Percentiles rank a stretch among this genome's conserved stretches.
Conservation (phyloP, 2,797 vertebrate genomes). For the Hozukius guyotensis region DNA sequence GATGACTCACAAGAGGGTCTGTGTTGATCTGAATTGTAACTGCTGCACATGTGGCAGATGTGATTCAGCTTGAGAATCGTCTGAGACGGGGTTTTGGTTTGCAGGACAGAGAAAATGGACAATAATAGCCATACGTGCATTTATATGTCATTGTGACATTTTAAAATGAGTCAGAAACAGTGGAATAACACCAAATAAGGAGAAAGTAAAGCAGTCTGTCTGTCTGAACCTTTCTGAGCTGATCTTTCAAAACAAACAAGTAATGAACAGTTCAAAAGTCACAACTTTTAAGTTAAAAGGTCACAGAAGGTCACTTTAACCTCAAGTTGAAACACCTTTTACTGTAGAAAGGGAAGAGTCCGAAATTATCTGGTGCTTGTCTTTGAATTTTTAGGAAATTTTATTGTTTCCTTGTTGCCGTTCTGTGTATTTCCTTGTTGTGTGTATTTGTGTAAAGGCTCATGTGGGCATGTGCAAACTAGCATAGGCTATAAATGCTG, state of each 20-base stretch:
- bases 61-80: constrained; percentile 53
- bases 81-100: constrained; percentile 29
- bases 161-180: constrained; percentile 5
- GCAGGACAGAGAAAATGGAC: constrained; percentile 3
- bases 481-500: background rate
- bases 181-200: constrained; percentile 5
- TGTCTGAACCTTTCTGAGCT: background rate
- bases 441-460: background rate
- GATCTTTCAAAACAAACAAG: background rate
- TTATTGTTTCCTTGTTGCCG: no score
- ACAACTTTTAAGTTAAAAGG: background rate
- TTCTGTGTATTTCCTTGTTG: no score
- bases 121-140: background rate
- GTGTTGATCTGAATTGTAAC: constrained; percentile 26
- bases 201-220: background rate
- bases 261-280: background rate
- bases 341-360: background rate
- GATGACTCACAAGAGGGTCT: constrained; percentile 53
- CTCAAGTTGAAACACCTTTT: no score
- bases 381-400: background rate
- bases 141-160: constrained; percentile 19
- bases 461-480: background rate
- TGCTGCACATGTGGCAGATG: constrained; percentile 49
- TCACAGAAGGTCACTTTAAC: no score
- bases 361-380: background rate